Evolutionary conservation across 2,888 invertebrate genomes (phyloP).

Genomic region (Graphium colonna): DNA sequence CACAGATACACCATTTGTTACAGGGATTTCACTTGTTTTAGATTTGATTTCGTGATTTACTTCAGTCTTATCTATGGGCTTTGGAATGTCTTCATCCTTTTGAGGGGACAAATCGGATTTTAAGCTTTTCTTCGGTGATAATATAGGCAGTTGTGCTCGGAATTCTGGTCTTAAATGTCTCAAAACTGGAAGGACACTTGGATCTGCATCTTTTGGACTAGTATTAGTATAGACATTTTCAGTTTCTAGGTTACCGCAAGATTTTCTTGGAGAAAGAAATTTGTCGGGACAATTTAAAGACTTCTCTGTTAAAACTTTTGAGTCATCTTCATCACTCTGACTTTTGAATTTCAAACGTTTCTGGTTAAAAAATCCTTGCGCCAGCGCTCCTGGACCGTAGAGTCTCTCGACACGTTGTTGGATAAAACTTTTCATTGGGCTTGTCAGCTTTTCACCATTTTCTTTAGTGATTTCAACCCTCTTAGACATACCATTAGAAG

Average conservation of each 20-base stretch:
- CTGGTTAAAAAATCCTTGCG: slow-evolving; percentile 90
- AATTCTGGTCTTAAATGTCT: slow-evolving; percentile 92
- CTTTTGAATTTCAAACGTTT: slow-evolving; percentile 75
- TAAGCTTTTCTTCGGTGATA: slow-evolving; percentile 79
- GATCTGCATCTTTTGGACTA: slow-evolving; percentile 56
- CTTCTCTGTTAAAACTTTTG: slow-evolving; percentile 63
- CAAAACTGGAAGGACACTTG: slow-evolving; percentile 84
- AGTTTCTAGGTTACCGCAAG: slow-evolving; percentile 44
- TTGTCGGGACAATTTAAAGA: slow-evolving; percentile 62
- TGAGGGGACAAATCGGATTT: slow-evolving; percentile 58
- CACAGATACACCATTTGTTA: slow-evolving; percentile 63
- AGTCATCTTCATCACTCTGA: slow-evolving; percentile 59
- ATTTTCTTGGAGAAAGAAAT: slow-evolving; percentile 48
- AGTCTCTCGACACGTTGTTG: slow-evolving; percentile 93
- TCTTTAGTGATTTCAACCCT: slow-evolving; percentile 71
- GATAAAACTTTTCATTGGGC: slow-evolving; percentile 87
- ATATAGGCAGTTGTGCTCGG: slow-evolving; percentile 88
- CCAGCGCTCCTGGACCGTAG: slow-evolving; percentile 92
- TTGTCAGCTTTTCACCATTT: slow-evolving; percentile 66
- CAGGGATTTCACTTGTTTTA: slow-evolving; percentile 35
- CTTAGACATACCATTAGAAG: slow-evolving; percentile 70
- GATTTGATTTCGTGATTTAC: slow-evolving; percentile 23
- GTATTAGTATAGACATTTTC: slow-evolving; percentile 40
- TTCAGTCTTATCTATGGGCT: slow-evolving; percentile 47
- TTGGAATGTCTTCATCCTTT: slow-evolving; percentile 59